Evolutionary conservation across 2,113 vertebrate species (phyloP), one percentile per base, ranked within the genome.

Genomic region (Polypterus bichir): DNA sequence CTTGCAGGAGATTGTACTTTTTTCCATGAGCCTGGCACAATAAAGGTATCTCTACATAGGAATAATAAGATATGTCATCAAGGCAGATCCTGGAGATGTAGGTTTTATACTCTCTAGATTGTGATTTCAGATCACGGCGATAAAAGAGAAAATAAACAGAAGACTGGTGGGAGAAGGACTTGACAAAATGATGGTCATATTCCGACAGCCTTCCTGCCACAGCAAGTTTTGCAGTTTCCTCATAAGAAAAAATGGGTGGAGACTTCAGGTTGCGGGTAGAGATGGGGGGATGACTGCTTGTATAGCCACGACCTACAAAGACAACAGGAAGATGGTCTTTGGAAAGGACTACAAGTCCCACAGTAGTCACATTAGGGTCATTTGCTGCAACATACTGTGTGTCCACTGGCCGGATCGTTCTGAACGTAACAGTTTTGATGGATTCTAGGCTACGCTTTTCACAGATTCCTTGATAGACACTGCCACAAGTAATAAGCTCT

Each of bases 331-430:
- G 77, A 4, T 84, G 78, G 9, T 82, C 78, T 58, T 81, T 86
- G 0, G 87, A 81, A 64, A 75, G 83, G 5, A 89, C 88, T n/a
- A 97, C 88, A 5, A 97, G 77, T 3, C 94, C 95, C 64, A 98
- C 94, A 0, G 95, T 98, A 62, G 89, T 96, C 63, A 97, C 88
- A 0, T 89, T 86, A n/a, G 95, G 93, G 68, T 98, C 86, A 5
- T 98, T 98, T 59, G 95, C 95, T 0, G 93, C 95, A 47, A 97
- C 95, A 0, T 98, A 97, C 60, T 98, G 95, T 2, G 92, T 95
- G 66, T 97, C 95, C 52, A 97, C 95, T 0, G 95, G 93, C 58
- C 86, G 81, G 67, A 91, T 88, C 0, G 91, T 89, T 5, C 89
- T 83, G 70, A 98, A 95, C 11, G 90, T 81, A 47, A 97, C 74